Conservation (phyloP, 37 sponge, comb jelly and placozoan genomes). For the Chondrilla cf. caribensis region DNA sequence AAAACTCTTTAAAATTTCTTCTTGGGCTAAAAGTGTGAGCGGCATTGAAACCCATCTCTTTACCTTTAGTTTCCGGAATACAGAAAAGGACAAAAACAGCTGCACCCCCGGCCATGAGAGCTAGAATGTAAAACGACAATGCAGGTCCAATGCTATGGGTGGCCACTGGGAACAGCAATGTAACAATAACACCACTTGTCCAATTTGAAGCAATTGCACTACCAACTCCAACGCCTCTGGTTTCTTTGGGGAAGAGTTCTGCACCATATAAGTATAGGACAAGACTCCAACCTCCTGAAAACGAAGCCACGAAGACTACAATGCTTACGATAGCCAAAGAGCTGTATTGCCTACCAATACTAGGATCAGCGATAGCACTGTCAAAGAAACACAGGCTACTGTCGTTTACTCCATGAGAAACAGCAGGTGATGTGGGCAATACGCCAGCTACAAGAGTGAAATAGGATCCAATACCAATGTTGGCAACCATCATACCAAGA, state of each 20-base stretch:
- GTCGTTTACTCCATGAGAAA: no score
- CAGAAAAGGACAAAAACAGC: neutral
- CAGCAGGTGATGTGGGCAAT: no score
- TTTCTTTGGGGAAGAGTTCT: neutral
- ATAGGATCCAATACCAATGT: neutral
- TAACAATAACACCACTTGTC: neutral
- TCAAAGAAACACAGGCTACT: no score
- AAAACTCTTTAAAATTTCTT: neutral
- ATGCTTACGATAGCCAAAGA: constrained; percentile 18
- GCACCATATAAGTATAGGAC: neutral
- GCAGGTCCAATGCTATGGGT: neutral
- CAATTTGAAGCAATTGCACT: neutral
- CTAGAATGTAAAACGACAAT: neutral
- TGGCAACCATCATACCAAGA: neutral
- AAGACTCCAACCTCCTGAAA: neutral
- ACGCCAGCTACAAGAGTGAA: neutral
- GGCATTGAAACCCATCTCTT: neutral
- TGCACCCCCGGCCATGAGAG: neutral
- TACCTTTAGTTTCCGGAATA: constrained; percentile 15
- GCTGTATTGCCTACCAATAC: neutral
- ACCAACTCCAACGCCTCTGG: constrained; percentile 2
- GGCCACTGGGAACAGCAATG: neutral
- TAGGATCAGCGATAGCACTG: no score
- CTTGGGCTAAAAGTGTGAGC: neutral
- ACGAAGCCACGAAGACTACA: neutral